Percentiles rank a stretch among this genome's conserved stretches.
These are phyloP conservation scores for Scortum barcoo DNA, from an alignment of 2,113 vertebrate species.

Conservation along the genomic window DNA sequence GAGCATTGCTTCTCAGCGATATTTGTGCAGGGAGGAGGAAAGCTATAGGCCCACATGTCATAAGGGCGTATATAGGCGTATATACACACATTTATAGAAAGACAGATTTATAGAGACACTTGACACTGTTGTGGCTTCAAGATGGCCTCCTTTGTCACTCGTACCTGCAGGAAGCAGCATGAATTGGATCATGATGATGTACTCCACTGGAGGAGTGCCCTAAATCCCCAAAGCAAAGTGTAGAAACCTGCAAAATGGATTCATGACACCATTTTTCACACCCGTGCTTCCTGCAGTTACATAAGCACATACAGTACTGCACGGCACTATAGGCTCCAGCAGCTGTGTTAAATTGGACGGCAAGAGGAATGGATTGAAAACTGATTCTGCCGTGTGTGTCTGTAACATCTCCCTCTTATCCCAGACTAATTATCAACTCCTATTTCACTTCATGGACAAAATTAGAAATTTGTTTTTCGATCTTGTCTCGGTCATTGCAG, in stretches of 20 bases:
- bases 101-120: slow-evolving; percentile 31
- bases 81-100: slow-evolving; percentile 2
- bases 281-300: slow-evolving; percentile 49
- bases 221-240: slow-evolving; percentile 57
- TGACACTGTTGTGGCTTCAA: slow-evolving; percentile 11
- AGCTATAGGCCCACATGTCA: slow-evolving; percentile 9
- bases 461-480: slow-evolving; percentile 75
- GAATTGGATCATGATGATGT: slow-evolving; percentile 45
- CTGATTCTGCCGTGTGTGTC: slow-evolving; percentile 38
- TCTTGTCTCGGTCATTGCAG: slow-evolving; percentile 58
- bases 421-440: slow-evolving; percentile 73
- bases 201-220: slow-evolving; percentile 6
- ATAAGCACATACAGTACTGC: slow-evolving; percentile 33
- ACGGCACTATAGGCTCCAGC: slow-evolving; percentile 35
- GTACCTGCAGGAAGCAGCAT: slow-evolving; percentile 32
- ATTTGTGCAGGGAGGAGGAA: neutral
- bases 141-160: slow-evolving; percentile 27
- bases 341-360: slow-evolving; percentile 43
- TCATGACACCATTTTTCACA: slow-evolving; percentile 63
- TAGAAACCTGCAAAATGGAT: slow-evolving; percentile 67
- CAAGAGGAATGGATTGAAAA: slow-evolving; percentile 54
- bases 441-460: slow-evolving; percentile 72
- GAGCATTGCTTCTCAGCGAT: neutral
- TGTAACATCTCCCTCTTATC: slow-evolving; percentile 56
- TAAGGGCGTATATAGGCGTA: neutral